A percentile compares a stretch with the other conserved stretches of the same genome.
phyloP scores from a whole-genome alignment of 2,797 vertebrate genomes.

The Syngnathus rostellatus region DNA sequence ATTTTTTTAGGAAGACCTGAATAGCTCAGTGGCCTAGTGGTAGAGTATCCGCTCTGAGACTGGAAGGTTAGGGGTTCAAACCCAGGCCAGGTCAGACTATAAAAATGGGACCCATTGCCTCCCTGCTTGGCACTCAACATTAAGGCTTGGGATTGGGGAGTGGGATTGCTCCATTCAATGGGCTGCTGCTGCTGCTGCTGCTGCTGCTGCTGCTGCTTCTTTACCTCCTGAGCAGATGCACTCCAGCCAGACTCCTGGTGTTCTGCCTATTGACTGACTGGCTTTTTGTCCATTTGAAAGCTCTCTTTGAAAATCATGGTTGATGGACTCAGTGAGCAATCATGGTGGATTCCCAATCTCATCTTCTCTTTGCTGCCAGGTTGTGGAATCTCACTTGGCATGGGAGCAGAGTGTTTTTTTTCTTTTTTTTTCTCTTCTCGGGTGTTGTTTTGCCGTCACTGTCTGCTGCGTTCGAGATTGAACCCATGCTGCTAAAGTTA shows the following conservation, averaged over 20 bases:
- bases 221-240: slow-evolving; percentile 55
- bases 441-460: slow-evolving; percentile 53
- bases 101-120: no score
- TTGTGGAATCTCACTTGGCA: slow-evolving; percentile 53
- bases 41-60: no score
- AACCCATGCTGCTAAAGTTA: slow-evolving; percentile 37
- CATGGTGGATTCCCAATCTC: slow-evolving; percentile 41
- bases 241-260: slow-evolving; percentile 64
- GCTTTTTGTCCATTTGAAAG: slow-evolving; percentile 64
- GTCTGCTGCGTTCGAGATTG: slow-evolving; percentile 47
- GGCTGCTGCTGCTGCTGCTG: slow-evolving; percentile 19
- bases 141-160: no score
- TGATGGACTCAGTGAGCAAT: slow-evolving; percentile 59
- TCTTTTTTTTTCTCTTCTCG: slow-evolving; percentile 24
- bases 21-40: no score
- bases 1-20: background rate
- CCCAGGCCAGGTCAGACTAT: no score
- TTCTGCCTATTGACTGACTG: slow-evolving; percentile 62
- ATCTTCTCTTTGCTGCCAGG: slow-evolving; percentile 47
- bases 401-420: slow-evolving; percentile 44
- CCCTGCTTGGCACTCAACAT: no score
- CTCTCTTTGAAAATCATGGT: slow-evolving; percentile 63
- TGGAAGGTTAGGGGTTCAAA: no score
- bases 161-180: slow-evolving; percentile 41
- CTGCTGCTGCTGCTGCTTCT: slow-evolving; percentile 18